Conservation (phyloP, 2,888 invertebrate species). For the Gymnocheta viridis region DNA sequence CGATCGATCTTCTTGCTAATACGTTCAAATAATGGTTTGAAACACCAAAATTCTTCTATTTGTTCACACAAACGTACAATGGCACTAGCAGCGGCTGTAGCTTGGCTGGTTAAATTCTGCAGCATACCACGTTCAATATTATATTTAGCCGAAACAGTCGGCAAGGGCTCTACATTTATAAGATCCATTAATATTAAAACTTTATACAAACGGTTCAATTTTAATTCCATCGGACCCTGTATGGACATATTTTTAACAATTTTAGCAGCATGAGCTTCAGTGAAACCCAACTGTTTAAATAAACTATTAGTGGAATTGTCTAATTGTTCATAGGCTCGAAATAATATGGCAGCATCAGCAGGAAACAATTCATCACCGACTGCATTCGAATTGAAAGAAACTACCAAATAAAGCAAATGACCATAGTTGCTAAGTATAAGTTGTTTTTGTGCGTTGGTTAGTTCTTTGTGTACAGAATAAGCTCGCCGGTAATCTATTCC, state of each 20-base stretch:
- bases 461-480: slow-evolving; percentile 88
- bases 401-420: slow-evolving; percentile 93
- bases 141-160: slow-evolving; percentile 88
- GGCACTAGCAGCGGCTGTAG: slow-evolving; percentile 88
- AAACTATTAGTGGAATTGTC: slow-evolving; percentile 86
- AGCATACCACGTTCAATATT: slow-evolving; percentile 89
- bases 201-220: slow-evolving; percentile 90
- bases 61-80: slow-evolving; percentile 91
- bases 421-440: slow-evolving; percentile 91
- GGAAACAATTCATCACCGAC: slow-evolving; percentile 87
- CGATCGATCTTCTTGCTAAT: slow-evolving; percentile 89
- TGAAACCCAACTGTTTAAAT: slow-evolving; percentile 89
- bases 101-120: slow-evolving; percentile 88
- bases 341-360: slow-evolving; percentile 80
- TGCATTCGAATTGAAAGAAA: slow-evolving; percentile 78
- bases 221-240: slow-evolving; percentile 82
- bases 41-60: slow-evolving; percentile 91
- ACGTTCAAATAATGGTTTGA: slow-evolving; percentile 87
- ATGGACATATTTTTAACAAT: slow-evolving; percentile 87
- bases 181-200: slow-evolving; percentile 92
- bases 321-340: slow-evolving; percentile 85
- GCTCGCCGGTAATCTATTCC: slow-evolving; percentile 89
- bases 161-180: slow-evolving; percentile 87
- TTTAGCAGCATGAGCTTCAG: slow-evolving; percentile 87
- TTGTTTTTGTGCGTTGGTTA: slow-evolving; percentile 87